These are phyloP conservation scores for Oreonectes daqikongensis DNA, from an alignment of 2,797 vertebrate genomes.

Conservation along the genomic window DNA sequence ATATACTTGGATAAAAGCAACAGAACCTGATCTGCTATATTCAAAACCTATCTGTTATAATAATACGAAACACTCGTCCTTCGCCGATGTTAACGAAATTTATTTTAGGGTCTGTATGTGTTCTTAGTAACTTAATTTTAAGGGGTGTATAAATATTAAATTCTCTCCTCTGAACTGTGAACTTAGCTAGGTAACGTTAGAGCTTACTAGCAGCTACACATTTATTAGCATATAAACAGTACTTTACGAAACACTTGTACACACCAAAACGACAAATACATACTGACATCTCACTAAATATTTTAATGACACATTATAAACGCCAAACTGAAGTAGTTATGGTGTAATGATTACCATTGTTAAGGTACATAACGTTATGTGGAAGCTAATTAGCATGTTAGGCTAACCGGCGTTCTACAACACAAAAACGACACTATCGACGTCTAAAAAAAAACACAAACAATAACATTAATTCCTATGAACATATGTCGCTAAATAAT, in stretches of 20 bases:
- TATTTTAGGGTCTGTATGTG: not conserved
- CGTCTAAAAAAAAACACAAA: not conserved
- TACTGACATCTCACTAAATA: not conserved
- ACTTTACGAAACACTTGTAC: not conserved
- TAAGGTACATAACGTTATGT: no score
- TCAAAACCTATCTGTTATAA: not conserved
- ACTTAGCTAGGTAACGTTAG: not conserved
- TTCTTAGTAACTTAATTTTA: not conserved
- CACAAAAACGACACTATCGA: not conserved
- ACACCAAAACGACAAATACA: not conserved
- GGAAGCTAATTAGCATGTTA: constrained; percentile 14
- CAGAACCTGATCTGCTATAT: not conserved
- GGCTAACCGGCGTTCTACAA: not conserved
- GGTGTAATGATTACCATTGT: not conserved
- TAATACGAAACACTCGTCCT: not conserved
- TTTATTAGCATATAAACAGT: constrained; percentile 14
- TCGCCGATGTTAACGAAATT: not conserved
- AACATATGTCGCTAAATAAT: not conserved
- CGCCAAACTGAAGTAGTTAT: not conserved
- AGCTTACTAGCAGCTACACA: constrained; percentile 6
- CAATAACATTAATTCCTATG: no score
- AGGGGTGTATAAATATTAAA: not conserved
- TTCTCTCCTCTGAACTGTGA: not conserved
- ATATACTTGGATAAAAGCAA: no score
- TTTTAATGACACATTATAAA: not conserved